Percentiles rank a stretch among this genome's conserved stretches.
Evolutionary conservation across 2,797 vertebrate species (phyloP).

Genomic region (Chrysocyon brachyurus): DNA sequence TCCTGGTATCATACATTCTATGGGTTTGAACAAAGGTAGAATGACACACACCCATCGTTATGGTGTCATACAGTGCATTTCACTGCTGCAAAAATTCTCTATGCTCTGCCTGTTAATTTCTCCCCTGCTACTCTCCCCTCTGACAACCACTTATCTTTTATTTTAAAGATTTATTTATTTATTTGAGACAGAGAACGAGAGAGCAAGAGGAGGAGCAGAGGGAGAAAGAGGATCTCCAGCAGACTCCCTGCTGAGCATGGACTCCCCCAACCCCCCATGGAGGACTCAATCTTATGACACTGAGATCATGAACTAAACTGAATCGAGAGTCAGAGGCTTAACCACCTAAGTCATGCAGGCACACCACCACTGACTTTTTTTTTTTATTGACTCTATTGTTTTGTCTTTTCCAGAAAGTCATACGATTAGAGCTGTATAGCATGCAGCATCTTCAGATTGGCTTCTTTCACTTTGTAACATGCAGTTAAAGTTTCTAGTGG

Average conservation of each 20-base stretch:
- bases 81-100: neutral
- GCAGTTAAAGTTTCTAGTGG: neutral
- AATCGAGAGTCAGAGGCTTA: neutral
- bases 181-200: neutral
- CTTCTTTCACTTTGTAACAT: neutral
- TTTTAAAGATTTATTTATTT: neutral
- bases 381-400: neutral
- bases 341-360: neutral
- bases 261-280: neutral
- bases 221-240: neutral
- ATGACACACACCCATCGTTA: neutral
- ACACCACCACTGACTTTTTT: neutral
- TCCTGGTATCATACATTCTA: neutral
- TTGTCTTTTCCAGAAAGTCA: neutral
- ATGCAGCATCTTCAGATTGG: neutral
- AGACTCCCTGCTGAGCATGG: neutral
- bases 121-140: neutral
- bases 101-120: neutral
- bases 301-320: neutral
- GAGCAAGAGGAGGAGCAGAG: neutral
- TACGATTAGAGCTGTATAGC: neutral
- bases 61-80: neutral
- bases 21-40: neutral
- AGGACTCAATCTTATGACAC: neutral
- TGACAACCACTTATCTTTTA: neutral